These are phyloP conservation scores for Brachymystax lenok DNA, from an alignment of 2,797 vertebrate species.

Conservation along the genomic window DNA sequence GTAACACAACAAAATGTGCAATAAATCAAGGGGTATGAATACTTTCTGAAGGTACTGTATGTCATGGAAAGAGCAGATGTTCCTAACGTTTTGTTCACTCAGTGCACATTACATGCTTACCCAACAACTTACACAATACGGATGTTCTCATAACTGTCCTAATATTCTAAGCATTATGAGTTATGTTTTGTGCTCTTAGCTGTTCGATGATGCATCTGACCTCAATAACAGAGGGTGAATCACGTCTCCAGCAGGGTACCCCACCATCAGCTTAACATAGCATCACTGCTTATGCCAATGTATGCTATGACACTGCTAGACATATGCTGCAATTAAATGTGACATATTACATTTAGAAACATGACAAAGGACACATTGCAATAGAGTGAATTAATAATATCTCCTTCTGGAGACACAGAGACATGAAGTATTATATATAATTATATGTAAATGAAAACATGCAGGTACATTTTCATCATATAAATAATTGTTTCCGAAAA, in stretches of 20 bases:
- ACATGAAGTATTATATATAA: too few species aligned
- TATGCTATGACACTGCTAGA: not conserved
- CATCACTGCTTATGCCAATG: not conserved
- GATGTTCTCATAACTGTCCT: not conserved
- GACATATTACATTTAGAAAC: not conserved
- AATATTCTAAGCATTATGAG: not conserved
- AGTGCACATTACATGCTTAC: not conserved
- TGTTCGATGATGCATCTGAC: not conserved
- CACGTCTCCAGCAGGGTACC: not conserved
- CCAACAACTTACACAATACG: not conserved
- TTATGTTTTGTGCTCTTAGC: not conserved
- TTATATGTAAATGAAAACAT: not conserved
- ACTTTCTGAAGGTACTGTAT: too few species aligned
- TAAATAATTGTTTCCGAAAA: not conserved
- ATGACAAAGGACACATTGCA: not conserved
- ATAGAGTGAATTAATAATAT: not conserved
- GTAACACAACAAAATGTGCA: too few species aligned
- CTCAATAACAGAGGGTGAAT: not conserved
- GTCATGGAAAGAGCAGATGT: too few species aligned
- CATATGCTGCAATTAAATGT: conserved; percentile 1
- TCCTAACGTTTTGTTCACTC: too few species aligned
- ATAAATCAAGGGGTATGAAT: too few species aligned
- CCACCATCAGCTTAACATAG: not conserved
- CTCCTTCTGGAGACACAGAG: not conserved
- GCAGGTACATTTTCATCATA: not conserved